Conservation (phyloP, 2,797 vertebrate species). For the Hemibagrus guttatus region DNA sequence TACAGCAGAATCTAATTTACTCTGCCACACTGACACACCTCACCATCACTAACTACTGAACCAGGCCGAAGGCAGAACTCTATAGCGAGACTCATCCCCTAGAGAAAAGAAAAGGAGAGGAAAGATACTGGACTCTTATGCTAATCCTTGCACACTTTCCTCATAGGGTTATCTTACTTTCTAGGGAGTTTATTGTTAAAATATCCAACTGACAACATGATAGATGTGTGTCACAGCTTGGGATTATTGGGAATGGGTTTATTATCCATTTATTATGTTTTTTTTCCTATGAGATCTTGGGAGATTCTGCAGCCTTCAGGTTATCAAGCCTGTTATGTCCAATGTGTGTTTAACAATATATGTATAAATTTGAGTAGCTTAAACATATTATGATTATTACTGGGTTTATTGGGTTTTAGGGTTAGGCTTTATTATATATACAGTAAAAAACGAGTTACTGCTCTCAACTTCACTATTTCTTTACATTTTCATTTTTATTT, state of each 20-base stretch:
- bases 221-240: not conserved
- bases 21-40: not conserved
- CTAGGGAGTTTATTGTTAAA: not conserved
- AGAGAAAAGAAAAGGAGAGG: not conserved
- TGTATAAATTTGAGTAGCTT: not conserved
- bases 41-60: not conserved
- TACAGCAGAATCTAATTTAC: constrained; percentile 13
- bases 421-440: not conserved
- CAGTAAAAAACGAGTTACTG: no score
- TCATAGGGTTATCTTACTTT: constrained; percentile 8
- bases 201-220: not conserved
- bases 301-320: not conserved
- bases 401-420: not conserved
- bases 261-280: not conserved
- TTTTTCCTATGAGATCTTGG: not conserved
- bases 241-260: no score
- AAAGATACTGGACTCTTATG: constrained; percentile 16
- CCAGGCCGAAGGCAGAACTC: not conserved
- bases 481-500: not conserved
- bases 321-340: not conserved
- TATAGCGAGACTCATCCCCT: constrained; percentile 2
- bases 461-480: no score
- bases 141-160: constrained; percentile 25
- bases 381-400: not conserved
- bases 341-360: not conserved